Base-by-base conservation (phyloP, 2,888 invertebrate genomes). In the Amblyjoppa fuscipennis region DNA sequence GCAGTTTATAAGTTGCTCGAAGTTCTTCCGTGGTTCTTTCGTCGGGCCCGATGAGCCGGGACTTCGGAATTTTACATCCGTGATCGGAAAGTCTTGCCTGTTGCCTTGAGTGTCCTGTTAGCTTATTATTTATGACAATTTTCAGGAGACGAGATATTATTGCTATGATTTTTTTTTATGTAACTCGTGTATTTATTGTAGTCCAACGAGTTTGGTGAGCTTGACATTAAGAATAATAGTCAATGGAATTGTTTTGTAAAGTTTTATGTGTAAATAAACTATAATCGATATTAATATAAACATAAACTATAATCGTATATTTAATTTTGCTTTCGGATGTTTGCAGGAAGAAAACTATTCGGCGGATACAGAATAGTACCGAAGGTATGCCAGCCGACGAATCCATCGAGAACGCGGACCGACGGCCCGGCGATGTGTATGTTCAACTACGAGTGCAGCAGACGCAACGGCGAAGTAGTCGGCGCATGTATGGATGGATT, bases 401-500 rank as follows among this genome's bases (percentile, higher is more conserved):
- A 96, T 56, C 95, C 96, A 28, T 95, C 95, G 53, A 92, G 95
- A 88, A 95, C 95, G 66, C 96, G 96, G 90, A 95, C 95, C 4
- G 95, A 95, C 89, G 97, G 97, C 0, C 96, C 96, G 59, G 97
- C 97, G 56, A 96, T 98, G 91, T 98, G 98, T 94, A 98, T 98
- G 98, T 98, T 98, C 95, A 98, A 98, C 94, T 98, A 98, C 91
- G 98, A 98, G 93, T 98, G 98, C 92, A 95, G 95, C 0, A 96
- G 97, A 89, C 95, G 97, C 86, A 96, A 96, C 0, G 98, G 98
- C 0, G 96, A 97, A 92, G 97, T 98, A 88, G 97, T 98, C 0
- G 98, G 98, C 0, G 97, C 98, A 0, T 98, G 98, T 92, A 98
- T 98, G 97, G 98, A 98, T 91, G 98, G 98, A 0, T 98, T 98